Percentiles rank a stretch among this genome's conserved stretches.
These are phyloP conservation scores for Sebastolobus altivelis DNA, from an alignment of 2,797 vertebrate genomes.

Conservation along the genomic window DNA sequence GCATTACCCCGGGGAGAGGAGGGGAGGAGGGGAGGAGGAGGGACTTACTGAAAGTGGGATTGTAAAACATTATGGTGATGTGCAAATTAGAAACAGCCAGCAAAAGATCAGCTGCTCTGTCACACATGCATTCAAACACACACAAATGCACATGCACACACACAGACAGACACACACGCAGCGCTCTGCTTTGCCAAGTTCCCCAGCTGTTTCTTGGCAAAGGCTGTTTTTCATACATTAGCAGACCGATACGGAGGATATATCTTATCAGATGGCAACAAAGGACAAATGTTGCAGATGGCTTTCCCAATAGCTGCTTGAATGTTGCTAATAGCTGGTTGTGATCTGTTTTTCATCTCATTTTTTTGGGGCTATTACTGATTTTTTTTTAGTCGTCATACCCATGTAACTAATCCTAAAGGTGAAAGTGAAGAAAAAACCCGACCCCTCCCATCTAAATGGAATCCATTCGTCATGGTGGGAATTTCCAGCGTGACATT, in stretches of 20 bases:
- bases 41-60: slow-evolving; percentile 66
- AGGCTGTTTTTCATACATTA: slow-evolving; percentile 42
- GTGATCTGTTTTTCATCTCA: background rate
- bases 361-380: background rate
- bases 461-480: slow-evolving; percentile 13
- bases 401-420: background rate
- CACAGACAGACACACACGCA: slow-evolving; percentile 11
- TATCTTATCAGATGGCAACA: slow-evolving; percentile 29
- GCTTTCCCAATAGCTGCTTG: slow-evolving; percentile 4
- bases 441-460: background rate
- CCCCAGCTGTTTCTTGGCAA: slow-evolving; percentile 57
- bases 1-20: slow-evolving; percentile 31
- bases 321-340: background rate
- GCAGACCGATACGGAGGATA: slow-evolving; percentile 41
- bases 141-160: slow-evolving; percentile 11
- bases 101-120: slow-evolving; percentile 69
- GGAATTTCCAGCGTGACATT: slow-evolving; percentile 14
- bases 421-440: background rate
- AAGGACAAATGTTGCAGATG: background rate
- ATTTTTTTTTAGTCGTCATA: background rate
- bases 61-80: slow-evolving; percentile 74
- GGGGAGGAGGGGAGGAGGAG: slow-evolving; percentile 11
- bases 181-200: slow-evolving; percentile 35
- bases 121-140: slow-evolving; percentile 40
- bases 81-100: slow-evolving; percentile 78